These are phyloP conservation scores for Sinosuthora webbiana DNA, from an alignment of 2,113 vertebrate species.

Conservation along the genomic window DNA sequence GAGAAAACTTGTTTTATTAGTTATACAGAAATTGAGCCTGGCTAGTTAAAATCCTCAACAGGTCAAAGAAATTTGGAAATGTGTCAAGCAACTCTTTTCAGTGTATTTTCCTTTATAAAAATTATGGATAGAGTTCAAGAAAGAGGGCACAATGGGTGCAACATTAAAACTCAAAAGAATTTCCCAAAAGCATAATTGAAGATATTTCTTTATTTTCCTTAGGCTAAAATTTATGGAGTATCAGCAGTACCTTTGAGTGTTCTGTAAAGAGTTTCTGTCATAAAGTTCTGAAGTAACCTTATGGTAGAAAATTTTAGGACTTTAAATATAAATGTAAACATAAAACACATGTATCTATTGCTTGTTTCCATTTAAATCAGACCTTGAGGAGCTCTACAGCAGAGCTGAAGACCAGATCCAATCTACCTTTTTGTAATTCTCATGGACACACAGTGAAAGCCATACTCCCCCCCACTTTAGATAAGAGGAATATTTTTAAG, in stretches of 20 bases:
- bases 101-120: neutral
- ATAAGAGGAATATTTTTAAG: neutral
- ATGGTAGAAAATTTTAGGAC: neutral
- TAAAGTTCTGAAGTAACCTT: neutral
- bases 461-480: accelerated
- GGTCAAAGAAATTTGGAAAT: neutral
- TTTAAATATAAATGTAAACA: neutral
- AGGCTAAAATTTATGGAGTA: neutral
- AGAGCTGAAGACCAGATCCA: neutral
- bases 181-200: neutral
- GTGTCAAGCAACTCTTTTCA: neutral
- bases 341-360: neutral
- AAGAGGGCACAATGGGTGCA: neutral
- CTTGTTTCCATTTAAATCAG: neutral
- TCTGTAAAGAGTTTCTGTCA: neutral
- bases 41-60: neutral
- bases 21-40: neutral
- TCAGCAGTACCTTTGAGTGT: neutral
- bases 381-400: neutral
- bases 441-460: neutral
- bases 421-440: neutral
- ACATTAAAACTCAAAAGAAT: neutral
- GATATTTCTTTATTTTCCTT: neutral
- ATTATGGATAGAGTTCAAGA: neutral
- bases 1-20: neutral